Conservation (phyloP, 2,113 vertebrate species). For the Eurypyga helias region DNA sequence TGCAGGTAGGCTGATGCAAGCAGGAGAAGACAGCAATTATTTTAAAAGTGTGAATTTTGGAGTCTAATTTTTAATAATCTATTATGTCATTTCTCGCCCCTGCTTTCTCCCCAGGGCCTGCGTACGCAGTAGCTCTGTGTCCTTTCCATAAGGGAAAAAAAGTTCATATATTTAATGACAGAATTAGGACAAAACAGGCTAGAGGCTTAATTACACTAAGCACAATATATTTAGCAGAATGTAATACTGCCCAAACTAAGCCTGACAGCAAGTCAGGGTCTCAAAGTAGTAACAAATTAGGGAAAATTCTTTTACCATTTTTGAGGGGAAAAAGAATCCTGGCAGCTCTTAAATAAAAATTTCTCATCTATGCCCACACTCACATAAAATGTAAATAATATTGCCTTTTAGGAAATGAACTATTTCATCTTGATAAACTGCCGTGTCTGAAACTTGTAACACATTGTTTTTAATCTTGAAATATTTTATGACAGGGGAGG, state of each 20-base stretch:
- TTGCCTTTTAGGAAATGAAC: slow-evolving; percentile 11
- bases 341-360: not conserved
- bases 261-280: not conserved
- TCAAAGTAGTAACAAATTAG: not conserved
- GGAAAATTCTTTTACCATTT: not conserved
- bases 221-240: not conserved
- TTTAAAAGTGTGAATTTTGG: not conserved
- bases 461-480: not conserved
- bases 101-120: not conserved
- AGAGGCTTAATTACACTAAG: not conserved
- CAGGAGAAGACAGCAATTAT: not conserved
- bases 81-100: not conserved
- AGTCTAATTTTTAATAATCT: not conserved
- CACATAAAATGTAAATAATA: not conserved
- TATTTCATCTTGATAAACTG: slow-evolving; percentile 22
- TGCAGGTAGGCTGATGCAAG: not conserved
- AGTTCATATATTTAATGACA: not conserved
- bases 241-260: not conserved
- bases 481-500: not conserved
- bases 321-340: not conserved
- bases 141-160: not conserved
- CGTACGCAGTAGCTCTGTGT: not conserved
- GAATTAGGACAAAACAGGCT: not conserved
- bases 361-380: not conserved
- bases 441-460: slow-evolving; percentile 8